Evolutionary conservation across 2,888 invertebrate genomes (phyloP).

Genomic region (Andrena camellia): DNA sequence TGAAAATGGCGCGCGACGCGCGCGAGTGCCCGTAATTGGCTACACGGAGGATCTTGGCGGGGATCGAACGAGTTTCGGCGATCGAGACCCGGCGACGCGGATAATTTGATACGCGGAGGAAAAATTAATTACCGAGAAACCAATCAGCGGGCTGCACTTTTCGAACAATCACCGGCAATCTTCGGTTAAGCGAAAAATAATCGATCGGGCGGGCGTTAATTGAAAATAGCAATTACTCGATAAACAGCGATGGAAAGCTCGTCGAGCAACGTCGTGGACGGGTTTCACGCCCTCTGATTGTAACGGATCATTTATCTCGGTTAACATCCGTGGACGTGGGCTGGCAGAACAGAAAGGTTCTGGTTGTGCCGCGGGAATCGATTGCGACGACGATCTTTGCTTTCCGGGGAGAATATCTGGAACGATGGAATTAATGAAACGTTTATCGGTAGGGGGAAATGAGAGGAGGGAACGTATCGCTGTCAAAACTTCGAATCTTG

Average conservation of each 20-base stretch:
- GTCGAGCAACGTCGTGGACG: background rate
- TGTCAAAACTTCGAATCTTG: background rate
- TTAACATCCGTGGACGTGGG: background rate
- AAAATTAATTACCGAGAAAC: constrained; percentile 50
- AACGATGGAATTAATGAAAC: background rate
- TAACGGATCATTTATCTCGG: constrained; percentile 15
- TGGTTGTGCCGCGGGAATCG: background rate
- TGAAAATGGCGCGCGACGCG: background rate
- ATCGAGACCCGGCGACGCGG: constrained; percentile 18
- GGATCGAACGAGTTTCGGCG: constrained; percentile 22
- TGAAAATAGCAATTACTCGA: constrained; percentile 52
- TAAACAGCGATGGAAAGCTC: constrained; percentile 35
- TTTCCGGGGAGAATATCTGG: background rate
- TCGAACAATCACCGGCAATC: constrained; percentile 35
- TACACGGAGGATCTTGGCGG: constrained; percentile 25
- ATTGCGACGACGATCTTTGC: too few species aligned
- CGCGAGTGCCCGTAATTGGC: constrained; percentile 27
- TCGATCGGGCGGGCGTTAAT: constrained; percentile 35
- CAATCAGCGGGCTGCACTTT: constrained; percentile 37
- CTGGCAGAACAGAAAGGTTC: background rate
- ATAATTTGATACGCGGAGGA: constrained; percentile 44
- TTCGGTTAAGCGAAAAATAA: constrained; percentile 48
- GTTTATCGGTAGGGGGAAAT: background rate
- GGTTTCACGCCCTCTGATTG: constrained; percentile 3
- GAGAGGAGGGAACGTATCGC: background rate